Base-by-base conservation (phyloP, 2,888 invertebrate genomes). In the Synergus umbraculus region DNA sequence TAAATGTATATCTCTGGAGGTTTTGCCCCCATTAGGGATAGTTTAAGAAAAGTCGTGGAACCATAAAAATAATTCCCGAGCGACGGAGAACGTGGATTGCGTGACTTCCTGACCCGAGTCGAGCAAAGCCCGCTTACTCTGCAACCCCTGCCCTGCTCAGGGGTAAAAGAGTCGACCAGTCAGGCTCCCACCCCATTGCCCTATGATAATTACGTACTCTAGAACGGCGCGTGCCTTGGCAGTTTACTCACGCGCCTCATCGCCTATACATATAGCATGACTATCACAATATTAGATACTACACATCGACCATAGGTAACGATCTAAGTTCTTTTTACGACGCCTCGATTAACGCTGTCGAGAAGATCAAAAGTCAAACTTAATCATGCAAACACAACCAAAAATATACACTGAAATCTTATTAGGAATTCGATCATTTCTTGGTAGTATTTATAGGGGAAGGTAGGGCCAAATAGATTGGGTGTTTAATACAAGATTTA, bases 181-280 rank as follows among this genome's bases (percentile, higher is more conserved):
- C 60, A 78, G 54, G 65, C 54, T 66, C 80, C 80, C 81, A 81
- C 84, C 83, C 84, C 83, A 78, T 80, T 84, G 78, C 79, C 84
- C 88, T 86, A 89, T 88, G 86, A 90, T 90, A 90, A 90, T 90
- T 90, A 90, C 86, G 87, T 89, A 85, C 89, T 89, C 89, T 81
- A 87, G 83, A 86, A 83, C 86, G 89, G 88, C 90, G 90, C 90
- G 90, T 91, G 91, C 88, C 89, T 86, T 83, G 87, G 87, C 86
- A 87, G 87, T 86, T 86, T 84, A 83, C 86, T 87, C 87, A 85
- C 87, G 87, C 88, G 86, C 78, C 86, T 82, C 86, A 87, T 87
- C 88, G 83, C 85, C 80, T 87, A 87, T 87, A 76, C 77, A 78
- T 44, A 54, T 84, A 81, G 81, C 84, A 79, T 84, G 81, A 81